A percentile compares a stretch with the other conserved stretches of the same genome.
Evolutionary conservation across 2,888 invertebrate genomes (phyloP).

Genomic region (Scelioninae gen. 2): DNA sequence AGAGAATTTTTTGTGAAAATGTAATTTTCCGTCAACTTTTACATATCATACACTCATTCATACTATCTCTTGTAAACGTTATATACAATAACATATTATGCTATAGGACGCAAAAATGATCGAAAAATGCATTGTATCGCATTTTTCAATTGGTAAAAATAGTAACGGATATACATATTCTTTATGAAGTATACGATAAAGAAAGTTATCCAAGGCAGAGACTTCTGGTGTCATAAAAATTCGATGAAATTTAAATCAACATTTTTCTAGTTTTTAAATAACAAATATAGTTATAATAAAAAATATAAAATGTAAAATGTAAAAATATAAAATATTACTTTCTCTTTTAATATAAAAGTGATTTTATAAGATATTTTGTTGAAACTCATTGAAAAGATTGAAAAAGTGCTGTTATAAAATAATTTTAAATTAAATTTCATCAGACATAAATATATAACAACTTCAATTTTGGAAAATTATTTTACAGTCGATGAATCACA

Average conservation of each 20-base stretch:
- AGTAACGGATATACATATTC: neutral
- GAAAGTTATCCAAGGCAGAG: constrained; percentile 1
- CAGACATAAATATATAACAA: no score
- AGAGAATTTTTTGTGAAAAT: constrained; percentile 11
- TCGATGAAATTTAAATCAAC: neutral
- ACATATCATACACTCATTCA: constrained; percentile 6
- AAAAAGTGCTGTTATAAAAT: no score
- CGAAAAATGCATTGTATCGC: constrained; percentile 23
- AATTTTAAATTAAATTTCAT: no score
- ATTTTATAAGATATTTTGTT: no score
- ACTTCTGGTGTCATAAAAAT: constrained; percentile 5
- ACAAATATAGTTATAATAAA: no score
- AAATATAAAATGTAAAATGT: no score
- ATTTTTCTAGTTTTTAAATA: neutral
- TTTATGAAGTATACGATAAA: neutral
- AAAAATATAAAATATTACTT: no score
- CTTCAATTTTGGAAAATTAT: no score
- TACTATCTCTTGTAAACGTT: constrained; percentile 9
- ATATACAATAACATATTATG: constrained; percentile 13
- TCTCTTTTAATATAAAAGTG: no score
- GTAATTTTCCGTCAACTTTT: neutral
- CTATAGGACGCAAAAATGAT: constrained; percentile 14
- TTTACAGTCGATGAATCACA: no score
- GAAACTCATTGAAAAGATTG: no score
- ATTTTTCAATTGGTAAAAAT: constrained; percentile 10